phyloP scores from a whole-genome alignment of 2,113 vertebrate species.

The Egretta garzetta region DNA sequence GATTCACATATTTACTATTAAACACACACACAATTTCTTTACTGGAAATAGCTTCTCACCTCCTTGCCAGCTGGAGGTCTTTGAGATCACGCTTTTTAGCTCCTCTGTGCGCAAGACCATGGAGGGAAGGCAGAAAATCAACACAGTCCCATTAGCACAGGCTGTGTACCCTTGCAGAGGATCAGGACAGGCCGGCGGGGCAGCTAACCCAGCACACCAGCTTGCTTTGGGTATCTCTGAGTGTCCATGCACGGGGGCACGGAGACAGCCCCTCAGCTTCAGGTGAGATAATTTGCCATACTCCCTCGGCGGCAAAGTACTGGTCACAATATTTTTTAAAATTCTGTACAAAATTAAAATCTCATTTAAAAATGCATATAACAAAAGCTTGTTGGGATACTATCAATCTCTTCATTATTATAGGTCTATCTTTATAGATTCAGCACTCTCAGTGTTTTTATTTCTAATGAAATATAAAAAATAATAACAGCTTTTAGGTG shows the following conservation, averaged over 20 bases:
- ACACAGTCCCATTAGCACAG: neutral
- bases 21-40: neutral
- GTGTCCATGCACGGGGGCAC: rapidly evolving
- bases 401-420: neutral
- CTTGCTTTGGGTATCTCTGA: neutral
- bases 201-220: neutral
- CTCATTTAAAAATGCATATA: neutral
- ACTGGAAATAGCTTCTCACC: neutral
- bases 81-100: neutral
- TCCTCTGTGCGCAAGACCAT: rapidly evolving
- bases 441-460: neutral
- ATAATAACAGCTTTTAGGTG: neutral
- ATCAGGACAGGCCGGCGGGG: rapidly evolving
- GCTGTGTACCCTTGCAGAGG: neutral
- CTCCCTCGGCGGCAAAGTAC: neutral
- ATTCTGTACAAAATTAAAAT: neutral
- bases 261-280: neutral
- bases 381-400: neutral
- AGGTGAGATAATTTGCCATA: rapidly evolving
- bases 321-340: neutral
- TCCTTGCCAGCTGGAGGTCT: neutral
- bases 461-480: neutral
- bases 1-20: neutral
- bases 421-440: neutral
- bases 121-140: neutral